Evolutionary conservation across 2,888 invertebrate genomes (phyloP).

Genomic region (Eustalomyia histrio): DNA sequence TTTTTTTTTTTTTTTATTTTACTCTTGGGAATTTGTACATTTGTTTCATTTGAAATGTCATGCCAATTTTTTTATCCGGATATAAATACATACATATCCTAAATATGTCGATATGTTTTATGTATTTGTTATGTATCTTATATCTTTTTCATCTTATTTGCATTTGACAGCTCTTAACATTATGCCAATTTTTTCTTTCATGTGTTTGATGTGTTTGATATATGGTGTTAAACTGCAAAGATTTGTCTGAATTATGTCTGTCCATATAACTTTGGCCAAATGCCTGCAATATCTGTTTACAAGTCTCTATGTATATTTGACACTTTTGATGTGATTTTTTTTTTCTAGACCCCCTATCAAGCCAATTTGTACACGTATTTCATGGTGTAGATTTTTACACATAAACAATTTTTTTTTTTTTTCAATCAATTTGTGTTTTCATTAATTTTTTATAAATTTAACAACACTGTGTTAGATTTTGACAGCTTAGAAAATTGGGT

Average conservation of each 20-base stretch:
- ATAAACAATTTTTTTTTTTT: constrained; percentile 5
- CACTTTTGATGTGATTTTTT: constrained; percentile 50
- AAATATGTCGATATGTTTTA: constrained; percentile 11
- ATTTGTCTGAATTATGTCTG: constrained; percentile 7
- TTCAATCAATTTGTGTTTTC: constrained; percentile 46
- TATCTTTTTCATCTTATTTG: constrained; percentile 31
- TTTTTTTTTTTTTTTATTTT: neutral
- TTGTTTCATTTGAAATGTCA: neutral
- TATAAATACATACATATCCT: constrained; percentile 2
- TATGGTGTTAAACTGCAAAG: constrained; percentile 34
- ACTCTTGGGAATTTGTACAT: neutral
- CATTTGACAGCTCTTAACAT: constrained; percentile 37
- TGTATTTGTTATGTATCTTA: neutral
- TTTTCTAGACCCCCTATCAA: constrained; percentile 50
- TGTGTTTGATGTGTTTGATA: neutral
- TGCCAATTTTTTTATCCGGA: constrained; percentile 21
- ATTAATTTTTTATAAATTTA: constrained; percentile 31
- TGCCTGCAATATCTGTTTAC: neutral
- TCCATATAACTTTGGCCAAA: neutral
- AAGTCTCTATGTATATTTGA: constrained; percentile 26
- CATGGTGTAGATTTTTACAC: constrained; percentile 33
- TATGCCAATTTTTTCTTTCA: neutral
- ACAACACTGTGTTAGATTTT: constrained; percentile 8
- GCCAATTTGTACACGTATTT: constrained; percentile 47
- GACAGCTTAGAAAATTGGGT: constrained; percentile 40